phyloP scores from a whole-genome alignment of 2,113 vertebrate species.

The Ammodytes dubius region DNA sequence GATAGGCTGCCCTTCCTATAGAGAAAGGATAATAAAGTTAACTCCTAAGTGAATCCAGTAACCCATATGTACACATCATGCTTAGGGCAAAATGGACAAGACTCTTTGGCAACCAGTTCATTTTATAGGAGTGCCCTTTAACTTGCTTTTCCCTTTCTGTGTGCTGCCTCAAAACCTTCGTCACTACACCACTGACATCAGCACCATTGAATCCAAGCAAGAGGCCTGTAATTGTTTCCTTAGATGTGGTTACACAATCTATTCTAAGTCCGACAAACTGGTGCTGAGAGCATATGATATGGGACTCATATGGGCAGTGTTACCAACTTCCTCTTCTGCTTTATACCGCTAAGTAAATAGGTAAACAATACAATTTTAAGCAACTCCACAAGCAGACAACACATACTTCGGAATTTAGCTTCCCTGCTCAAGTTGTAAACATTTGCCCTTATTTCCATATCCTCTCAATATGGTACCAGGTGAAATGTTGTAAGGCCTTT shows the following conservation, averaged over 20 bases:
- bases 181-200: conserved; percentile 3
- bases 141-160: not conserved
- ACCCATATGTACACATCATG: conserved; percentile 14
- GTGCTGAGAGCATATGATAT: not conserved
- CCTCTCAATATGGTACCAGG: not conserved
- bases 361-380: not conserved
- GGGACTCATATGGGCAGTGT: not conserved
- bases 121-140: conserved; percentile 45
- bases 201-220: conserved; percentile 5
- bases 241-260: conserved; percentile 9
- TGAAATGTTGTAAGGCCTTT: conserved; percentile 4
- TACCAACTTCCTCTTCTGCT: not conserved
- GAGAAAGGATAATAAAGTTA: conserved; percentile 33
- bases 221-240: not conserved
- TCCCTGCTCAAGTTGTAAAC: not conserved
- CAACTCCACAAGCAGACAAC: not conserved
- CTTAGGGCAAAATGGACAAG: conserved; percentile 16
- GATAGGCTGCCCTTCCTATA: not conserved
- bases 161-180: conserved; percentile 4
- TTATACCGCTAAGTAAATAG: not conserved
- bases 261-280: not conserved
- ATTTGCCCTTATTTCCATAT: not conserved
- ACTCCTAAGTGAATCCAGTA: conserved; percentile 26
- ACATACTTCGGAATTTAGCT: not conserved
- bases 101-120: conserved; percentile 6